Percentiles rank a stretch among this genome's conserved stretches.
phyloP scores from a whole-genome alignment of 2,113 vertebrate species.

The Mustela lutreola region DNA sequence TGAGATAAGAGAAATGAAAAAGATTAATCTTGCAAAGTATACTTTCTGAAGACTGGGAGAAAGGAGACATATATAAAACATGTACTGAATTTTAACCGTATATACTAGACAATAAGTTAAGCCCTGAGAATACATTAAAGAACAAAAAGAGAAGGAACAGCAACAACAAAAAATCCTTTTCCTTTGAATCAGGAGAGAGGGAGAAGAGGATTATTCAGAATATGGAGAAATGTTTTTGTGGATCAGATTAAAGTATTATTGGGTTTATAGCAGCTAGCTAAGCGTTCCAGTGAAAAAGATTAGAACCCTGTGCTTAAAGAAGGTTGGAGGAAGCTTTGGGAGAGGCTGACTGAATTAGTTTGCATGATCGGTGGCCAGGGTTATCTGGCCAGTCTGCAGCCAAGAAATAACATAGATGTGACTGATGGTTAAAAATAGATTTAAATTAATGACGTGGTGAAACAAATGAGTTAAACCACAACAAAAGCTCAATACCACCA shows the following conservation, averaged over 20 bases:
- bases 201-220: not conserved
- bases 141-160: not conserved
- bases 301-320: not conserved
- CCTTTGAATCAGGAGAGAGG: not conserved
- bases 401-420: not conserved
- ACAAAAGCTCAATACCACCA: not conserved
- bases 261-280: not conserved
- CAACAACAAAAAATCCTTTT: not conserved
- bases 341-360: not conserved
- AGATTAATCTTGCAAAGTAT: not conserved
- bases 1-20: not conserved
- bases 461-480: not conserved
- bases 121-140: not conserved
- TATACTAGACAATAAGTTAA: not conserved
- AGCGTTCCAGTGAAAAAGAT: not conserved
- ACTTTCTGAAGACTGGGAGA: not conserved
- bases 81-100: not conserved
- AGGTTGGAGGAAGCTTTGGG: not conserved
- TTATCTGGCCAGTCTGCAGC: not conserved
- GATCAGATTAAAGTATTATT: not conserved
- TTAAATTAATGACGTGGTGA: not conserved
- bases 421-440: not conserved
- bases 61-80: not conserved
- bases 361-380: not conserved
- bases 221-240: not conserved